Percentiles rank a stretch among this genome's conserved stretches.
These are phyloP conservation scores for Exephanes ischioxanthus DNA, from an alignment of 2,888 invertebrate genomes.

Conservation along the genomic window DNA sequence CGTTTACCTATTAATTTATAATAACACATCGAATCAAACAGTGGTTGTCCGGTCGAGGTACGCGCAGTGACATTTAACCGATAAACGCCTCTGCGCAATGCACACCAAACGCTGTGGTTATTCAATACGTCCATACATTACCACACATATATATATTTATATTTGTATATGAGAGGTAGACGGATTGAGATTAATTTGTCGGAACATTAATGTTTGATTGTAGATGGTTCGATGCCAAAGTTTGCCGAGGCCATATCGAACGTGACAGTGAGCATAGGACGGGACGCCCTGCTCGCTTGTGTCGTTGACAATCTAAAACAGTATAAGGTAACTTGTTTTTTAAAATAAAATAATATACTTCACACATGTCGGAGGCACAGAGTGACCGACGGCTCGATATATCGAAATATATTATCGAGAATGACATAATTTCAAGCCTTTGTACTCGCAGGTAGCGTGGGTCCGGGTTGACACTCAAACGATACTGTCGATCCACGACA, in stretches of 20 bases:
- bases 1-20: constrained; percentile 45
- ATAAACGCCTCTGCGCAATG: constrained; percentile 15
- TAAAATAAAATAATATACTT: background rate
- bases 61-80: constrained; percentile 35
- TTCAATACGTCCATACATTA: background rate
- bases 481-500: constrained; percentile 95
- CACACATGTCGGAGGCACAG: background rate
- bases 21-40: constrained; percentile 15
- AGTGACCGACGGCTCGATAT: background rate
- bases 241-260: constrained; percentile 96
- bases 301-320: constrained; percentile 95
- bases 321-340: constrained; percentile 90
- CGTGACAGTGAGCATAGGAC: constrained; percentile 94
- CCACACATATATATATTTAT: too few species aligned
- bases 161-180: background rate
- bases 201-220: constrained; percentile 62
- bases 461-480: constrained; percentile 97
- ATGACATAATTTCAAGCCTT: background rate
- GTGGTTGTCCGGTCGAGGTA: background rate
- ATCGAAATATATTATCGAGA: background rate
- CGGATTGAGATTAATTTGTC: constrained; percentile 45
- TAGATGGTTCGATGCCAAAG: constrained; percentile 91
- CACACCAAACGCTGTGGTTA: background rate
- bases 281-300: constrained; percentile 95
- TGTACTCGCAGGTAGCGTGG: constrained; percentile 92